Base-by-base conservation (phyloP, 2,888 invertebrate species). In the Ischnura elegans region DNA sequence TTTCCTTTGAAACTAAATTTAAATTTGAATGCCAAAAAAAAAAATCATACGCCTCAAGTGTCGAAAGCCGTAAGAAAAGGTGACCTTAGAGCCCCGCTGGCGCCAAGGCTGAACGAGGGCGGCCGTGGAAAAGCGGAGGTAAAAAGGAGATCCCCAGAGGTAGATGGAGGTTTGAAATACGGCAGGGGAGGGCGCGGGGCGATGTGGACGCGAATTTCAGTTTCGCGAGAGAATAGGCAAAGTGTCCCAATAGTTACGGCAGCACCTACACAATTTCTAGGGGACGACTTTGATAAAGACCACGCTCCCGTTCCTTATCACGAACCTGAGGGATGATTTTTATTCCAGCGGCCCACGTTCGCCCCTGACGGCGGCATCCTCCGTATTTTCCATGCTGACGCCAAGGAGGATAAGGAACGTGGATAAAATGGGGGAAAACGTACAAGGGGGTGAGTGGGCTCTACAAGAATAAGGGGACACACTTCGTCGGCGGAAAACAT, bases 231-330 rank as follows among this genome's bases (percentile, higher is more conserved):
- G 61, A n/a, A 61, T n/a, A 25, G n/a, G 61, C 61, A 61, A 1
- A 0, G n/a, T 5, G 61, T 61, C 21, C 61, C 4, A 19, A 61
- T 61, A 25, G n/a, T 61, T n/a, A 25, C 61, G n/a, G n/a, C n/a
- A 61, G n/a, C n/a, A 10, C 6, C n/a, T n/a, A 61, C 61, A 61
- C 61, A 61, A 25, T 61, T 61, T 25, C 61, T 8, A 61, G n/a
- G 51, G 61, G n/a, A n/a, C n/a, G 61, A 61, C 61, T 61, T 25
- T 61, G 61, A 61, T 61, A 61, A 61, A 61, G 61, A 61, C 61
- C 61, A 61, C n/a, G 25, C n/a, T n/a, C 61, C 10, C 61, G n/a
- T 61, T 61, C 61, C 61, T 61, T 61, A 61, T 61, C 61, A 61
- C 3, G n/a, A 25, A 25, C 61, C 51, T 19, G n/a, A 2, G n/a